These are phyloP conservation scores for Porites rus DNA, from an alignment of 92 coral and sea anemone species.

Conservation along the genomic window DNA sequence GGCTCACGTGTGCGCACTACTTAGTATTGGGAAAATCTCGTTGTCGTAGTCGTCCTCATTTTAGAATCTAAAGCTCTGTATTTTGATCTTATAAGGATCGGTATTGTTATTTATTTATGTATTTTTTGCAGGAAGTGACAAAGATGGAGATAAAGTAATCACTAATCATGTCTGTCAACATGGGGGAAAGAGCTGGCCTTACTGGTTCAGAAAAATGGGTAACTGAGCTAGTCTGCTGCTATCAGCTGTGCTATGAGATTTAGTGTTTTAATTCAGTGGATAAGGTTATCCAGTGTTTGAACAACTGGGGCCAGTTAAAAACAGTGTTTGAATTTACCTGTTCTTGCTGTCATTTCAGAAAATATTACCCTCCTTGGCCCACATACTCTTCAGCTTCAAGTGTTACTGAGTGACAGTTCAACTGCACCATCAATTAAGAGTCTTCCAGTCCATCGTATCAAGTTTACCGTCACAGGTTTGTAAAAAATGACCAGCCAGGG, in stretches of 20 bases:
- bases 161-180: conserved; percentile 95
- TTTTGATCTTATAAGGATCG: no score
- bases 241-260: no score
- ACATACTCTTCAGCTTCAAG: conserved; percentile 93
- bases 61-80: no score
- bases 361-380: conserved; percentile 95
- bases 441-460: conserved; percentile 89
- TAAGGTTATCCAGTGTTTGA: background rate
- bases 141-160: conserved; percentile 92
- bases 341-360: conserved; percentile 51
- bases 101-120: no score
- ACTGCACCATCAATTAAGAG: conserved; percentile 81
- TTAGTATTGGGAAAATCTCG: no score
- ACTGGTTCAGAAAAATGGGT: conserved; percentile 99
- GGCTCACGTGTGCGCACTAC: no score
- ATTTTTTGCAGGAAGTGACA: conserved; percentile 67
- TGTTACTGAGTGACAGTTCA: conserved; percentile 85
- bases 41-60: no score
- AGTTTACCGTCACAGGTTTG: conserved; percentile 93
- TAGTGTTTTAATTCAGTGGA: no score
- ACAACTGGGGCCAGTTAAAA: no score
- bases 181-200: conserved; percentile 99
- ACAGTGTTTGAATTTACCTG: no score
- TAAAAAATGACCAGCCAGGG: background rate
- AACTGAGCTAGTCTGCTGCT: background rate